phyloP scores from a whole-genome alignment of 2,113 vertebrate species.

The Megaceryle maxima region DNA sequence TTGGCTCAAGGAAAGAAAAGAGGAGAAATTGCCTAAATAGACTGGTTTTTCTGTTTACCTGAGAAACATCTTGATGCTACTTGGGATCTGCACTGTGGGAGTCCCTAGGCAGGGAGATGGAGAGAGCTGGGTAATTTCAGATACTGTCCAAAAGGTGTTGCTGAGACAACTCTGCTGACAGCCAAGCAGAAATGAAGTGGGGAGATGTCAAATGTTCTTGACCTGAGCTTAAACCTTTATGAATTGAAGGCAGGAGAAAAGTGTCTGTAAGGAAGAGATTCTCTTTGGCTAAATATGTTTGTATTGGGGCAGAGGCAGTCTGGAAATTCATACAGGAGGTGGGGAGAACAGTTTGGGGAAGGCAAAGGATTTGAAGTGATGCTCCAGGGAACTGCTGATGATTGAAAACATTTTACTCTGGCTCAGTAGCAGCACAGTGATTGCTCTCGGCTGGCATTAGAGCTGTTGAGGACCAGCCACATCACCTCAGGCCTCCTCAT shows the following conservation, averaged over 20 bases:
- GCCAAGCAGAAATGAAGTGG: conserved; percentile 28
- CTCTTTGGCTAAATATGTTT: conserved; percentile 14
- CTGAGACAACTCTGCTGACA: conserved; percentile 6
- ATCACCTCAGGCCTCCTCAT: neutral
- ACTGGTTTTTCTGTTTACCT: neutral
- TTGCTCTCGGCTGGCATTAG: neutral
- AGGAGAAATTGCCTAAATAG: neutral
- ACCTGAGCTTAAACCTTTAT: conserved; percentile 40
- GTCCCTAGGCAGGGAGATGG: neutral
- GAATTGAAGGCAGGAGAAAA: conserved; percentile 8
- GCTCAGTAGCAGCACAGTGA: neutral
- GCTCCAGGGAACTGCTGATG: neutral
- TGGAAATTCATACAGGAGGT: neutral
- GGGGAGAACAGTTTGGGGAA: neutral
- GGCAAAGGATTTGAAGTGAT: neutral
- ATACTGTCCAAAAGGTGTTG: neutral
- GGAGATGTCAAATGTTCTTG: conserved; percentile 18
- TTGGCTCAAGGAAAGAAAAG: neutral
- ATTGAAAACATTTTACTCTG: neutral
- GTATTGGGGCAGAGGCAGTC: neutral
- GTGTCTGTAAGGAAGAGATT: neutral
- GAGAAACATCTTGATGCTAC: neutral
- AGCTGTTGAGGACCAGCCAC: neutral
- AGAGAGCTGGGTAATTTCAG: neutral
- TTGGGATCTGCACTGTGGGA: neutral